Percentiles rank a stretch among this genome's conserved stretches.
These are phyloP conservation scores for Calyptommatus sinebrachiatus DNA, from an alignment of 2,113 vertebrate species.

Conservation along the genomic window DNA sequence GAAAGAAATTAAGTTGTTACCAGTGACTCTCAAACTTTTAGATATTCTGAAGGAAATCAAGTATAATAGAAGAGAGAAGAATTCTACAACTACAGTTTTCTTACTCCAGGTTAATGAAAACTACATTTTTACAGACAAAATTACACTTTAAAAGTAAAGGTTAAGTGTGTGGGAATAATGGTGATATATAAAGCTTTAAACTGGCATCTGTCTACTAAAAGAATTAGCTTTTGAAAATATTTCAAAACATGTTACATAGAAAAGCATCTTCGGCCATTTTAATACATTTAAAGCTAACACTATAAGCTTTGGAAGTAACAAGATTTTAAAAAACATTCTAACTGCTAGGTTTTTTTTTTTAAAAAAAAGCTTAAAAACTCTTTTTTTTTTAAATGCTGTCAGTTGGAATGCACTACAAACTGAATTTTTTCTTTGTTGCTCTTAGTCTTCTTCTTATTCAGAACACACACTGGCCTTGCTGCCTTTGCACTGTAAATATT, in stretches of 20 bases:
- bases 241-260: constrained; percentile 19
- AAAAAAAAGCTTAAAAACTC: constrained; percentile 28
- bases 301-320: neutral
- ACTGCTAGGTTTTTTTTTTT: constrained; percentile 41
- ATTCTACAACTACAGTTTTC: neutral
- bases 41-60: constrained; percentile 18
- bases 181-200: constrained; percentile 26
- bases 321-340: constrained; percentile 49
- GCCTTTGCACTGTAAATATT: constrained; percentile 82
- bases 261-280: constrained; percentile 47
- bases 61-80: constrained; percentile 22
- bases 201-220: constrained; percentile 21
- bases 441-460: constrained; percentile 77
- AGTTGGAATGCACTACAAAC: constrained; percentile 56
- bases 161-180: constrained; percentile 1
- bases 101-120: constrained; percentile 7
- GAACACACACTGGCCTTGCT: constrained; percentile 79
- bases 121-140: constrained; percentile 22
- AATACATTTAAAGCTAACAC: constrained; percentile 37
- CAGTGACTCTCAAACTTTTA: constrained; percentile 2
- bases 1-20: neutral
- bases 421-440: constrained; percentile 58
- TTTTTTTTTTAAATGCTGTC: constrained; percentile 62
- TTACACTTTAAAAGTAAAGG: constrained; percentile 38
- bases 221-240: constrained; percentile 38